Conservation (phyloP, 2,113 vertebrate species). For the Strix uralensis region DNA sequence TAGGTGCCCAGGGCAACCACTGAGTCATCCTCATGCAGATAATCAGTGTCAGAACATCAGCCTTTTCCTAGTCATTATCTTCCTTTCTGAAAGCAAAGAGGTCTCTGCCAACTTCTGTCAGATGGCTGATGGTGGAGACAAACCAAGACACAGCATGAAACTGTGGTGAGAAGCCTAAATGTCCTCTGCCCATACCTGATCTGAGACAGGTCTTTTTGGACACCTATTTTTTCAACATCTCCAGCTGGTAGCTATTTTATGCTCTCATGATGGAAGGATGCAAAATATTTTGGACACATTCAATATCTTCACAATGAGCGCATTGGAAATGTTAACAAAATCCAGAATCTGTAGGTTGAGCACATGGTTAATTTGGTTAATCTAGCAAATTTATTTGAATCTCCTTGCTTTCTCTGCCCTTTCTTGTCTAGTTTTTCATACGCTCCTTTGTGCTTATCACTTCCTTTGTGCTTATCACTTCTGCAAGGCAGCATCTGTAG, state of each 20-base stretch:
- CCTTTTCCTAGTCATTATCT: not conserved
- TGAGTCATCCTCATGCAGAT: not conserved
- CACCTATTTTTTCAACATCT: not conserved
- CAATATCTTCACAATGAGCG: not conserved
- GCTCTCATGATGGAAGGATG: not conserved
- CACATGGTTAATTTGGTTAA: not conserved
- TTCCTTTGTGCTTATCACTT: not conserved
- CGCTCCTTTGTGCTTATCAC: not conserved
- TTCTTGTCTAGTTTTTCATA: not conserved
- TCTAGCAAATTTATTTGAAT: not conserved
- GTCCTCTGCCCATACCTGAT: not conserved
- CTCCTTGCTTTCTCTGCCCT: not conserved
- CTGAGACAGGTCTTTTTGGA: not conserved
- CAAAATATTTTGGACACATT: not conserved
- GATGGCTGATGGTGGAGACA: not conserved
- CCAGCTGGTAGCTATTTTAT: not conserved
- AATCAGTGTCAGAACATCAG: not conserved
- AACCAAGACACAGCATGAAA: not conserved
- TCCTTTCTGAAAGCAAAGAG: not conserved
- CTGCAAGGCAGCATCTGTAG: not conserved
- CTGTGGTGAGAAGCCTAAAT: not conserved
- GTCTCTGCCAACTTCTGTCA: not conserved
- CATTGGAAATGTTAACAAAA: not conserved
- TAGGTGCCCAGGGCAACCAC: not conserved
- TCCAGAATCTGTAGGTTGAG: not conserved